Base-by-base conservation (phyloP, 30 jellyfish, hydroid and myxozoan species). In the Aurelia sp. region DNA sequence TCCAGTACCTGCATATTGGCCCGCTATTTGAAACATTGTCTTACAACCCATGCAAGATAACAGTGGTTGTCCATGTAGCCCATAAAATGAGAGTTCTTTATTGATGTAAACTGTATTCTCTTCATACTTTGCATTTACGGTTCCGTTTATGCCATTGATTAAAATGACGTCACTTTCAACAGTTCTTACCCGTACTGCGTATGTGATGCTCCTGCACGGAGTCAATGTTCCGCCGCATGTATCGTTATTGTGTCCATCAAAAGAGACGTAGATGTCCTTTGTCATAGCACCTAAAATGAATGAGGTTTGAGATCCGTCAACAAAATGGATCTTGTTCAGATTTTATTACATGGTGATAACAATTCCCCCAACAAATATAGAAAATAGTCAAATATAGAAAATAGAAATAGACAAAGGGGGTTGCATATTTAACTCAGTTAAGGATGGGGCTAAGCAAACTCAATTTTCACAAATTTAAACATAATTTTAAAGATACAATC, bases 101-200 rank as follows among this genome's bases (percentile, higher is more conserved):
- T 24, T 9, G 11, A 79, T 63, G 18, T 18, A 1, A 47, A 79
- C 24, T 2, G 80, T 53, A 33, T 41, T 18, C 51, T 79, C 89
- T 4, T 38, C 52, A 52, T 79, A 79, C 74, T 13, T 38, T 9
- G 81, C 89, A 4, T 53, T n/a, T 17, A 31, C 41, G 89, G 55
- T 79, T 31, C 89, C 89, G 24, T 63, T 63, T 44, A 9, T 41
- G 57, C 89, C 89, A 40, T 48, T 55, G 15, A 79, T 20, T 33
- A 79, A 20, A 20, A 79, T 5, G 31, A 63, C 65, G 21, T 62
- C 89, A 50, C 65, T 50, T 57, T 38, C 40, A 3, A 17, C 58
- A 48, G 80, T 63, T 27, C 80, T 65, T n/a, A 17, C 27, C 13
- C 21, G 66, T 18, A 79, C 33, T 9, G 89, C 31, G 59, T 63